These are phyloP conservation scores for Uria aalge DNA, from an alignment of 2,113 vertebrate genomes.

Conservation along the genomic window DNA sequence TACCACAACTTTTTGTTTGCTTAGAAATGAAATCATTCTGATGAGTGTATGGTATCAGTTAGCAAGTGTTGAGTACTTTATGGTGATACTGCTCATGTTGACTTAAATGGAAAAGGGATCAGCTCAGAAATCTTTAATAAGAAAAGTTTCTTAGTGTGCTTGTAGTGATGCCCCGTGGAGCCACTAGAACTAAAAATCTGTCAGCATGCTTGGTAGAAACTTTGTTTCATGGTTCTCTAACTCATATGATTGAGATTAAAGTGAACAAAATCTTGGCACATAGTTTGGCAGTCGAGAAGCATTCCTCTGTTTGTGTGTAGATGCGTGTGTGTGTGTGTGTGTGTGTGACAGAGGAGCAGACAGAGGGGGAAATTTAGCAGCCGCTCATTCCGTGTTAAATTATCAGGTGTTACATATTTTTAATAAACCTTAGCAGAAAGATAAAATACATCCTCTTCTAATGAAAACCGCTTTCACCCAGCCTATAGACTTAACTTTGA, in stretches of 20 bases:
- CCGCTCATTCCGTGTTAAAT: neutral
- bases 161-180: slow-evolving; percentile 33
- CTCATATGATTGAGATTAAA: slow-evolving; percentile 60
- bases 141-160: neutral
- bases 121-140: slow-evolving; percentile 44
- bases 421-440: slow-evolving; percentile 21
- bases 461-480: neutral
- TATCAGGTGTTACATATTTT: slow-evolving; percentile 61
- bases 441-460: slow-evolving; percentile 14
- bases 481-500: neutral
- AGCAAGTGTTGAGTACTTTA: slow-evolving; percentile 44
- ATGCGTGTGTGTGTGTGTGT: neutral
- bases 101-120: slow-evolving; percentile 36
- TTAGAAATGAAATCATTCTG: slow-evolving; percentile 3
- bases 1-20: slow-evolving; percentile 41
- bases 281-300: slow-evolving; percentile 35
- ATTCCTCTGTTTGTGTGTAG: slow-evolving; percentile 20
- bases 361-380: slow-evolving; percentile 7
- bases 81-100: slow-evolving; percentile 21
- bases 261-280: slow-evolving; percentile 52
- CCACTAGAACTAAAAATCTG: slow-evolving; percentile 35
- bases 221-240: slow-evolving; percentile 44
- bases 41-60: slow-evolving; percentile 41
- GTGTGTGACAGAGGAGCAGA: neutral
- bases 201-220: slow-evolving; percentile 41